Base-by-base conservation (phyloP, 2,113 vertebrate genomes). In the Xiphophorus maculatus region DNA sequence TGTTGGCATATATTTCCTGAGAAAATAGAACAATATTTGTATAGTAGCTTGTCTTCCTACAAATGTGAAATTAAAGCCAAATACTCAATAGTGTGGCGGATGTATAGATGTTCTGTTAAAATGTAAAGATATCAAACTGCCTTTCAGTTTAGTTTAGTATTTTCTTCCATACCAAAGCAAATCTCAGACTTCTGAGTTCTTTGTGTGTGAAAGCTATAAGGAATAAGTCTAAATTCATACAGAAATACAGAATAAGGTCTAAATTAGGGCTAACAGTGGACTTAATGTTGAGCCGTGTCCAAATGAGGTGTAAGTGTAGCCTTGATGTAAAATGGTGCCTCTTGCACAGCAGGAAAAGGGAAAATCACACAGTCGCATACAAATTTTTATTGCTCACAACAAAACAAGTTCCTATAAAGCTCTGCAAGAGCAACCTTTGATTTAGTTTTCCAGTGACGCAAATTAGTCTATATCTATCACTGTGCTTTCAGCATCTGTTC, bases 341-440 rank as follows among this genome's bases (percentile, higher is more conserved):
- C 51, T n/a, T 58, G 51, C 51, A n/a, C 51, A 58, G 51, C 7
- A 25, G 19, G 51, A 58, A 58, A n/a, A 65, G 40, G 66, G 4
- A 75, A 12, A 32, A 61, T 35, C 66, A 51, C 63, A 77, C 40
- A n/a, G 60, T 33, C 14, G 14, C 29, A 62, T 32, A 79, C 19
- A 63, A 58, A 37, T 72, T 82, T 69, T 29, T 74, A 15, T 22
- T 77, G 54, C 35, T 44, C 64, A 71, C 13, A 71, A 73, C 74
- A 58, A 48, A 19, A 85, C 73, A 83, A 17, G 60, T 86, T 89
- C 68, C 83, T 70, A 92, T 92, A 85, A 79, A 79, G 87, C 44
- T 89, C 83, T 62, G 75, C 74, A 83, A 73, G 81, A 74, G 79
- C 69, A 17, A 32, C 74, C 33, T 27, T 74, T 66, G 44, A 14